Percentiles rank a stretch among this genome's conserved stretches.
Evolutionary conservation across 2,888 invertebrate genomes (phyloP).

Genomic region (Trachelus iudaicus): DNA sequence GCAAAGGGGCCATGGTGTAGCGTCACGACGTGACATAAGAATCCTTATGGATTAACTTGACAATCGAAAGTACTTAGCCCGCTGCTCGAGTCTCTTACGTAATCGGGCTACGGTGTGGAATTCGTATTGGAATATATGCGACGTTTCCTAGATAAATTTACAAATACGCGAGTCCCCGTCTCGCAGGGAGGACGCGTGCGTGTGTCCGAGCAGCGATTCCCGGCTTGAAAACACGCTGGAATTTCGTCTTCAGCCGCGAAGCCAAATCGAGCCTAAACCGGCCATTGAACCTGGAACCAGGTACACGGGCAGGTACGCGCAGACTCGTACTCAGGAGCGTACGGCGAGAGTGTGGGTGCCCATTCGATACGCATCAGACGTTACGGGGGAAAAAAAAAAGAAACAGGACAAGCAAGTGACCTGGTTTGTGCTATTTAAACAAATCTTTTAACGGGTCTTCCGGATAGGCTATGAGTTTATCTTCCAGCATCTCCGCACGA

Average conservation of each 20-base stretch:
- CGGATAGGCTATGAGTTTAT: not conserved
- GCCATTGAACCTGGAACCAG: slow-evolving; percentile 35
- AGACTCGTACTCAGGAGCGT: not conserved
- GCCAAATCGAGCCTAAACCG: slow-evolving; percentile 36
- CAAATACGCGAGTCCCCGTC: not conserved
- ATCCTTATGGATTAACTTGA: not conserved
- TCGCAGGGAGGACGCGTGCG: not conserved
- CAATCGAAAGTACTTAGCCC: not conserved
- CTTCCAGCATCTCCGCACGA: not conserved
- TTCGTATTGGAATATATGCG: not conserved
- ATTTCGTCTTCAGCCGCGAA: not conserved
- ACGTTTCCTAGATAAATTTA: not conserved
- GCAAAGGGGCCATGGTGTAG: not conserved
- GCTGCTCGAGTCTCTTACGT: not conserved
- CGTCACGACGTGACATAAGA: not conserved
- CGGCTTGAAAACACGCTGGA: not conserved
- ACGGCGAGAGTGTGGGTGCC: not conserved
- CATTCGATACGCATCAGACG: not conserved
- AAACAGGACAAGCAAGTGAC: not conserved
- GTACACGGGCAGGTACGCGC: not conserved
- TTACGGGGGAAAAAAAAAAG: not conserved
- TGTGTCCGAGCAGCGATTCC: not conserved
- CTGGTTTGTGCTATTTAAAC: not conserved
- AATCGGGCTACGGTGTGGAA: not conserved
- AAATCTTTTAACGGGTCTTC: not conserved